Percentiles rank a stretch among this genome's conserved stretches.
These are phyloP conservation scores for Metellina segmentata DNA, from an alignment of 2,888 invertebrate genomes.

Conservation along the genomic window DNA sequence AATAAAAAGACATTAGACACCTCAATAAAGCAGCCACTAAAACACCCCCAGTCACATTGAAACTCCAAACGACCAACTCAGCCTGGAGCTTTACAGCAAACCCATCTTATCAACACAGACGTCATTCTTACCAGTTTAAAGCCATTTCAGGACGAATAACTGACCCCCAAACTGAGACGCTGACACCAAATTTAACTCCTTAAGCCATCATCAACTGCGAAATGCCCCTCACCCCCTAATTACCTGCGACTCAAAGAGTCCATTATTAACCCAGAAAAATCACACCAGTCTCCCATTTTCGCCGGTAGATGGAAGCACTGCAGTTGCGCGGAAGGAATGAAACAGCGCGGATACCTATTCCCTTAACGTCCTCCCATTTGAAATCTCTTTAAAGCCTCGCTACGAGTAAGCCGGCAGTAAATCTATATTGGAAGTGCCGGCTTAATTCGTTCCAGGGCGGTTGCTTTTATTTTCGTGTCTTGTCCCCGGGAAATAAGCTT, in stretches of 20 bases:
- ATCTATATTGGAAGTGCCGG: constrained; percentile 48
- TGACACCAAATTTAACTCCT: constrained; percentile 15
- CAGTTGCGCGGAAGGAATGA: not conserved
- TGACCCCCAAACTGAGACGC: not conserved
- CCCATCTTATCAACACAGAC: not conserved
- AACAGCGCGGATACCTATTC: not conserved
- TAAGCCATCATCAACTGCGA: constrained; percentile 16
- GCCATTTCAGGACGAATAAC: not conserved
- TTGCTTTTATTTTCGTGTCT: constrained; percentile 19
- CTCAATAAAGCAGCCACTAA: too few species aligned
- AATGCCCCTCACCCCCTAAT: constrained; percentile 6
- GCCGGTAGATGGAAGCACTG: constrained; percentile 38
- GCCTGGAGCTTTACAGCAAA: too few species aligned
- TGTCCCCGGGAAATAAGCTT: constrained; percentile 43
- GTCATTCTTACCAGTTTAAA: not conserved
- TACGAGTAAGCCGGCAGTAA: constrained; percentile 22
- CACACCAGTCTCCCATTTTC: not conserved
- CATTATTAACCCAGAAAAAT: constrained; percentile 15
- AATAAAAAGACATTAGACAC: too few species aligned
- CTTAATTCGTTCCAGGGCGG: constrained; percentile 24
- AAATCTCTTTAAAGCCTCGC: constrained; percentile 47
- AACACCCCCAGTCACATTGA: too few species aligned
- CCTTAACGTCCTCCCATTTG: constrained; percentile 33
- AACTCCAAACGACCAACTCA: too few species aligned
- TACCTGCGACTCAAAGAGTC: not conserved